Conservation (phyloP, 2,797 vertebrate species). For the Ficedula albicollis region DNA sequence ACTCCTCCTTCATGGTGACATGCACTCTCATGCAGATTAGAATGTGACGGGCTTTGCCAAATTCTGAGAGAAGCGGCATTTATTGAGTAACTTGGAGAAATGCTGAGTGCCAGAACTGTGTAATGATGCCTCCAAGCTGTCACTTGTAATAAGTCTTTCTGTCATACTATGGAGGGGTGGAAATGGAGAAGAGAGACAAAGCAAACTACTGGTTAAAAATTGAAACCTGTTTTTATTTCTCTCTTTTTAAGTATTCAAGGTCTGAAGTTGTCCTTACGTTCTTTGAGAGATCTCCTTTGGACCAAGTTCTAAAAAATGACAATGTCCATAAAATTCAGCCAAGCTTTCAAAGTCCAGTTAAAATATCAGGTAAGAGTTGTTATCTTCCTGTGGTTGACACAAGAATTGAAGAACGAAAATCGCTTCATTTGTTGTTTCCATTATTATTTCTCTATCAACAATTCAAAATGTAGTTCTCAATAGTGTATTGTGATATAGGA, state of each 20-base stretch:
- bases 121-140: not conserved
- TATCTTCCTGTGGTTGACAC: not conserved
- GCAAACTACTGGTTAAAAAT: not conserved
- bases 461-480: not conserved
- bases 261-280: conserved; percentile 97
- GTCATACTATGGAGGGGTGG: rapidly evolving
- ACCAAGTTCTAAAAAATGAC: conserved; percentile 94
- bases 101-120: not conserved
- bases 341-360: conserved; percentile 92
- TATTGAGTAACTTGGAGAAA: not conserved
- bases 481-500: not conserved
- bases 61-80: not conserved
- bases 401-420: not conserved
- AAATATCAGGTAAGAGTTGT: conserved; percentile 89
- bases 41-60: not conserved
- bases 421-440: not conserved
- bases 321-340: conserved; percentile 94
- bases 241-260: conserved; percentile 86
- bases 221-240: not conserved
- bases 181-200: not conserved
- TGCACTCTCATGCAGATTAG: not conserved
- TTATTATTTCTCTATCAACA: not conserved
- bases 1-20: not conserved
- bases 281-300: conserved; percentile 94
- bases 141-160: not conserved